Conservation (phyloP, 2,888 invertebrate species). For the Tipula unca region DNA sequence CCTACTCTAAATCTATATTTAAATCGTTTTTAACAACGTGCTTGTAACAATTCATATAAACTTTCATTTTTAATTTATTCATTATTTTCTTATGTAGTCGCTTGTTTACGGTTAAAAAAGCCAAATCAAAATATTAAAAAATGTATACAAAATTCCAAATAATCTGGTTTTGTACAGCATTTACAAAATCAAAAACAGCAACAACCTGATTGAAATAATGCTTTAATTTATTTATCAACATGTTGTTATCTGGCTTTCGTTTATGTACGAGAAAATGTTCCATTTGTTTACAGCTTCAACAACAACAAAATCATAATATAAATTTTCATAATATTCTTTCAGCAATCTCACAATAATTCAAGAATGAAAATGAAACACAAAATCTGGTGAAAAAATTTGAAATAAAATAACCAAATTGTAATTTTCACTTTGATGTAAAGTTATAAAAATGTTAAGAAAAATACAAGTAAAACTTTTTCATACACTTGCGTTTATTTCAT, state of each 20-base stretch:
- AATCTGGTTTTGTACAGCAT: neutral
- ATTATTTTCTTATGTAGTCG: neutral
- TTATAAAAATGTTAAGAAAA: neutral
- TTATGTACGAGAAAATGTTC: neutral
- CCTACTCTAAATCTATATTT: no score
- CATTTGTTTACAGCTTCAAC: neutral
- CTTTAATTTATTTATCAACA: neutral
- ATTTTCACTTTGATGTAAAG: neutral
- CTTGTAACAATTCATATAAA: no score
- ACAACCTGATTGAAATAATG: neutral
- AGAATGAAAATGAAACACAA: neutral
- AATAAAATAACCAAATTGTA: neutral
- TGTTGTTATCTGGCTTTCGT: neutral
- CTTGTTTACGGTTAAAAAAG: neutral
- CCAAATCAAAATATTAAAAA: neutral
- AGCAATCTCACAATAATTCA: neutral
- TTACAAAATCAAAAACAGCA: neutral
- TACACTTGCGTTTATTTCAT: neutral
- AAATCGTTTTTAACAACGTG: no score
- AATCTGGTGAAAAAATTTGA: neutral
- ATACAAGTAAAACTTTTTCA: neutral
- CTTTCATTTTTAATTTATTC: neutral
- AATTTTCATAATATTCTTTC: neutral
- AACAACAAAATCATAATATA: neutral
- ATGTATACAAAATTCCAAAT: neutral